phyloP scores from a whole-genome alignment of 2,797 vertebrate species.

The Nothura maculosa region DNA sequence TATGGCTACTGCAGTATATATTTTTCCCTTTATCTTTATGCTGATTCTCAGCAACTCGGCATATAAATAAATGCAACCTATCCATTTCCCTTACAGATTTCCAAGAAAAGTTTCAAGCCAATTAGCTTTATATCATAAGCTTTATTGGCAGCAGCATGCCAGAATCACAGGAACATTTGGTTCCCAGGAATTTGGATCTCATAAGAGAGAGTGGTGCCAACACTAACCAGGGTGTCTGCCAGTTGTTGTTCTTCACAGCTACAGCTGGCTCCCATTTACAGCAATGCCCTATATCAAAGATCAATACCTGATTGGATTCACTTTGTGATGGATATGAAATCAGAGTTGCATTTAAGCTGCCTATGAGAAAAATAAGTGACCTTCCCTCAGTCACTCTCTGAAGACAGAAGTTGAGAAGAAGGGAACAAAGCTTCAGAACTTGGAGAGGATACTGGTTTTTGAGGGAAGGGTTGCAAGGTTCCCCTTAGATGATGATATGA shows the following conservation, averaged over 20 bases:
- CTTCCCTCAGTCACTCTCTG: accelerated
- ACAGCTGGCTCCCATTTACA: conserved; percentile 78
- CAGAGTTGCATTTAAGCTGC: not conserved
- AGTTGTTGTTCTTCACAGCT: conserved; percentile 79
- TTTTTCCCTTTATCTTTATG: conserved; percentile 12
- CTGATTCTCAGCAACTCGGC: not conserved
- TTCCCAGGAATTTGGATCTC: conserved; percentile 83
- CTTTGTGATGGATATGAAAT: not conserved
- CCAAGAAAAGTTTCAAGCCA: conserved; percentile 81
- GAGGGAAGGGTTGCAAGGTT: not conserved
- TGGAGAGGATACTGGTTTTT: not conserved
- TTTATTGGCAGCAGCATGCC: conserved; percentile 81
- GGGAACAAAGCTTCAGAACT: not conserved
- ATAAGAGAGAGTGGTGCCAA: conserved; percentile 71
- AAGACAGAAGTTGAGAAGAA: not conserved
- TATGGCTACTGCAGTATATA: not conserved
- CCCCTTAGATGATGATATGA: not conserved
- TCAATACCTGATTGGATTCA: conserved; percentile 62
- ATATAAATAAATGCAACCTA: conserved; percentile 71
- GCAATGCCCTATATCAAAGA: conserved; percentile 47
- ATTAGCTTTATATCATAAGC: conserved; percentile 82
- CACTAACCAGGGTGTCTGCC: conserved; percentile 78
- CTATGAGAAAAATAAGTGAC: not conserved
- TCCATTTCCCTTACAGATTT: conserved; percentile 76
- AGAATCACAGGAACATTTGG: conserved; percentile 83